Evolutionary conservation across 2,888 invertebrate species (phyloP).

Genomic region (Argyra leucocephala): DNA sequence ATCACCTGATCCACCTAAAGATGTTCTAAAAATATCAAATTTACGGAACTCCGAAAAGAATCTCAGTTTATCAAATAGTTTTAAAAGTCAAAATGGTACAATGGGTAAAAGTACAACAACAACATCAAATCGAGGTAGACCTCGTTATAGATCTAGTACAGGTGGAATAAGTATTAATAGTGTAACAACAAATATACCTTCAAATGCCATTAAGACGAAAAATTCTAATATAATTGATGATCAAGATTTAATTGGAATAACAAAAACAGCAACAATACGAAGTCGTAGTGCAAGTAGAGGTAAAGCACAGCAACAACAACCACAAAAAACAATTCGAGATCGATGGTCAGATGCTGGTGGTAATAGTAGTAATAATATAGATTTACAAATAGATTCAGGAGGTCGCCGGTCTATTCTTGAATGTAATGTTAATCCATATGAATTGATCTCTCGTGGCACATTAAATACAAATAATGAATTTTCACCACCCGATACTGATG

Average conservation of each 20-base stretch:
- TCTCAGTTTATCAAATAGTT: conserved; percentile 29
- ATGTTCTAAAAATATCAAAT: conserved; percentile 24
- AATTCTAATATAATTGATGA: background rate
- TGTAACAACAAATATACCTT: background rate
- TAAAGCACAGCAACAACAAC: conserved; percentile 38
- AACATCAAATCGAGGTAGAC: conserved; percentile 50
- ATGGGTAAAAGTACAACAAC: conserved; percentile 51
- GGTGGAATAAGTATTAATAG: background rate
- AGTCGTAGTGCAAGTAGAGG: conserved; percentile 47
- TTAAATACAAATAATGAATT: conserved; percentile 40
- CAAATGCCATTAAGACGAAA: background rate
- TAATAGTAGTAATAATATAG: too few species aligned
- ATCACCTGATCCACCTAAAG: conserved; percentile 48
- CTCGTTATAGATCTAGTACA: conserved; percentile 40
- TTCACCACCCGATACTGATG: conserved; percentile 46
- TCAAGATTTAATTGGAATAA: background rate
- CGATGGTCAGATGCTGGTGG: conserved; percentile 23
- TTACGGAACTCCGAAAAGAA: conserved; percentile 41
- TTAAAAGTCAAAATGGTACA: conserved; percentile 47
- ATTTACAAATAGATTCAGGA: conserved; percentile 25
- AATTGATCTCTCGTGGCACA: conserved; percentile 53
- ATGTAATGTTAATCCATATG: conserved; percentile 77
- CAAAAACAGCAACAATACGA: conserved; percentile 30
- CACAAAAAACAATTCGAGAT: conserved; percentile 44
- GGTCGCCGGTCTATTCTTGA: conserved; percentile 64